Base-by-base conservation (phyloP, 1,140 invertebrate species). In the Micrasema minimum region DNA sequence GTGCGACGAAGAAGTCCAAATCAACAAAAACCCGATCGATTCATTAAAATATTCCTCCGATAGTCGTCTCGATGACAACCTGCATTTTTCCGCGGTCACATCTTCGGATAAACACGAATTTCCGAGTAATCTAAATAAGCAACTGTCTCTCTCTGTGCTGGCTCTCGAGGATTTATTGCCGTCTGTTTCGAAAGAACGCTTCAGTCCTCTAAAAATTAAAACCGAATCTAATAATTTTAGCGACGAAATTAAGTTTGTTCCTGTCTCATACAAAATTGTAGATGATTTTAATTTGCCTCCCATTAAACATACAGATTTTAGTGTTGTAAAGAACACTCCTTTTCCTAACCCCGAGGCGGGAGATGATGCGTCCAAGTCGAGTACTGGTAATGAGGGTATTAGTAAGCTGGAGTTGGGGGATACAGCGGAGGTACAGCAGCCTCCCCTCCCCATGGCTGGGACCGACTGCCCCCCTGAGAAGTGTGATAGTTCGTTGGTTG, bases 121-220 rank as follows among this genome's bases (percentile, higher is more conserved):
- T 4, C 7, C 26, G 3, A 31, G 14, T 45, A 45, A 45, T 16
- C 41, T 51, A 31, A 55, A 35, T 2, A 37, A 31, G 31, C 59
- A 45, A 41, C 41, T 64, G 0, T 64, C 38, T 31, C 59, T 64
- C 22, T 64, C 59, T 7, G 59, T 64, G 11, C 14, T 22, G 11
- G 45, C 22, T 31, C 59, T 64, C n/a, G 41, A 64, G 14, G 59
- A 64, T 10, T 16, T 64, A 22, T 10, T 64, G 43, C 59, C 59
- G 7, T 9, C 43, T 11, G 59, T 22, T 16, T 46, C 59, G 1
- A 38, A 59, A 12, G 55, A 41, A 20, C 35, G 4, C 10, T 26
- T 10, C 46, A 48, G 16, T 48, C 16, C 37, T 59, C 35, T 20
- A 22, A 59, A 38, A 11, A 20, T 59, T 20, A 22, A 23, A 6